Percentiles rank a stretch among this genome's conserved stretches.
Evolutionary conservation across 1,140 invertebrate genomes (phyloP).

Genomic region (Vanessa atalanta): DNA sequence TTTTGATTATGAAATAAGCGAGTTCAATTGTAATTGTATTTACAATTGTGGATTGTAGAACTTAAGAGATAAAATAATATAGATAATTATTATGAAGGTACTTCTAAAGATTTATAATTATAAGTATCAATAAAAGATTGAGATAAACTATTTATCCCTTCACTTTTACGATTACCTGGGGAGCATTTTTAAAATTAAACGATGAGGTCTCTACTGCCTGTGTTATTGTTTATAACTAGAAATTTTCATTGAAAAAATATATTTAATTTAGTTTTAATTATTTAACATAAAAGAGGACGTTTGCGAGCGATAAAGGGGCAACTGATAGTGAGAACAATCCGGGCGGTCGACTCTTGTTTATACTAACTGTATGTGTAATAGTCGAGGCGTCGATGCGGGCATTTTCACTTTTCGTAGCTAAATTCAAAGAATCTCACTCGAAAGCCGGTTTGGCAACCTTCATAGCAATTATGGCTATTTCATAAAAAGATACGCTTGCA

Average conservation of each 20-base stretch:
- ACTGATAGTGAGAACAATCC: constrained; percentile 29
- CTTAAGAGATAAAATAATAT: background rate
- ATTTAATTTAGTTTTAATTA: background rate
- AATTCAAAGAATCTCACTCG: constrained; percentile 41
- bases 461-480: constrained; percentile 15
- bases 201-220: too few relatives aligned
- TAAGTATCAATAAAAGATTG: too few relatives aligned
- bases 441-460: constrained; percentile 24
- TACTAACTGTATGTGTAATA: constrained; percentile 40
- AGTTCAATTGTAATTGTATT: constrained; percentile 13
- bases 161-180: too few relatives aligned
- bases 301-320: background rate
- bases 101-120: too few relatives aligned
- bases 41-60: constrained; percentile 13
- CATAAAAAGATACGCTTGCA: constrained; percentile 26
- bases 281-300: background rate
- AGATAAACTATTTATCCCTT: too few relatives aligned
- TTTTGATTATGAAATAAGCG: constrained; percentile 45
- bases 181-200: too few relatives aligned
- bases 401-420: constrained; percentile 63
- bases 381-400: constrained; percentile 38
- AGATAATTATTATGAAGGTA: background rate
- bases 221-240: too few relatives aligned
- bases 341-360: constrained; percentile 18
- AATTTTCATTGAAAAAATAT: background rate